These are phyloP conservation scores for Iphiclides podalirius DNA, from an alignment of 2,888 invertebrate species.

Conservation along the genomic window DNA sequence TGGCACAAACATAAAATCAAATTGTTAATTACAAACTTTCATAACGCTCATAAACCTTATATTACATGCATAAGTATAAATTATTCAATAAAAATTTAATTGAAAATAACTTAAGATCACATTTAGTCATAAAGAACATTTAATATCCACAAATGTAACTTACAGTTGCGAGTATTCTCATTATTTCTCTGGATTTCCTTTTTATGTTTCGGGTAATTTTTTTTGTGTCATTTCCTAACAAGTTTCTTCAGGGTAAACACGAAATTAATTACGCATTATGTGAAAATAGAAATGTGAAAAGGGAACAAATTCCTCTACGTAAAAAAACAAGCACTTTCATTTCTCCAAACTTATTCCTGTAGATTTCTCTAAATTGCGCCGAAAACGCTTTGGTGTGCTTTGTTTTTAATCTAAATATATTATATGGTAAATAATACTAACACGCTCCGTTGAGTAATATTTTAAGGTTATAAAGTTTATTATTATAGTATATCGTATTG, in stretches of 20 bases:
- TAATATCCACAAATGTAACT: background rate
- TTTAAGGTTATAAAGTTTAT: too few relatives aligned
- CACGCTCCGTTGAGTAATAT: too few relatives aligned
- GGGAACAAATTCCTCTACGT: conserved; percentile 4
- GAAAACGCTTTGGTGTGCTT: conserved; percentile 24
- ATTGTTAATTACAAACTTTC: too few relatives aligned
- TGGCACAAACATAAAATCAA: too few relatives aligned
- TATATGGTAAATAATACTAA: background rate
- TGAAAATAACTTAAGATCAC: too few relatives aligned
- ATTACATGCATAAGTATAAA: too few relatives aligned
- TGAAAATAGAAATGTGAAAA: conserved; percentile 18
- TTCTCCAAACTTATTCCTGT: conserved; percentile 1
- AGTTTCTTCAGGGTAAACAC: conserved; percentile 8
- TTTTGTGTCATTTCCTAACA: conserved; percentile 8
- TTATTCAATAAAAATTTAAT: too few relatives aligned
- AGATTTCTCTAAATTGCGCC: conserved; percentile 33
- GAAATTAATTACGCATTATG: conserved; percentile 20
- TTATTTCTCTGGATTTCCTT: background rate
- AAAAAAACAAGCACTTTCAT: background rate
- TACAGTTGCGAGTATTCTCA: background rate
- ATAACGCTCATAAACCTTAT: too few relatives aligned
- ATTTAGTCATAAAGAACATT: background rate
- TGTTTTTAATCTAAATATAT: background rate
- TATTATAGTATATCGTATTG: too few relatives aligned
- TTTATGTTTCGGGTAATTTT: conserved; percentile 7